A percentile compares a stretch with the other conserved stretches of the same genome.
These are phyloP conservation scores for Datnioides undecimradiatus DNA, from an alignment of 2,113 vertebrate species.

Conservation along the genomic window DNA sequence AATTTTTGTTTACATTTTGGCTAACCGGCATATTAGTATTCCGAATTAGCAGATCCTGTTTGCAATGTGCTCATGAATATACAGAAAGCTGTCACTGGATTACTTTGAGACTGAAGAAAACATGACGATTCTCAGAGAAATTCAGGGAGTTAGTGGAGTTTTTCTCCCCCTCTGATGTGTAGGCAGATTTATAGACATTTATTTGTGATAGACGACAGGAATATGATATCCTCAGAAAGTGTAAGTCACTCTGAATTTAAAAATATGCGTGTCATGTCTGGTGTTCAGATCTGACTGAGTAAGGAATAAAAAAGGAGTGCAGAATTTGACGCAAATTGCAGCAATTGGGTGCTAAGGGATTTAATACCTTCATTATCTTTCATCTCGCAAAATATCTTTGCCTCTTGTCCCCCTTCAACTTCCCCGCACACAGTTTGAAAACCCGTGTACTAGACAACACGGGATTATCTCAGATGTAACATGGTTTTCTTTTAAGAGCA, in stretches of 20 bases:
- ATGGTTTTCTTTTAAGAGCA: slow-evolving; percentile 8
- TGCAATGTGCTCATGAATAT: not conserved
- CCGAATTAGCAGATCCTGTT: too few species aligned
- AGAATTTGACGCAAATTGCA: not conserved
- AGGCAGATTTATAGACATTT: not conserved
- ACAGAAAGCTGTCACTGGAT: too few species aligned
- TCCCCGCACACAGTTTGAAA: slow-evolving; percentile 15
- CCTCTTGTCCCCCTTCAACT: not conserved
- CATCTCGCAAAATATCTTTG: slow-evolving; percentile 1
- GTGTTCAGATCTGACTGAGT: not conserved
- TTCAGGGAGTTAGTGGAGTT: not conserved
- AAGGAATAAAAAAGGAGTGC: not conserved
- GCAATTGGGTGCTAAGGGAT: not conserved
- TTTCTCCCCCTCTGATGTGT: not conserved
- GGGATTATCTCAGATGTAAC: not conserved
- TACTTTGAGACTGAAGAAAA: not conserved
- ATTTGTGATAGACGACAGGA: too few species aligned
- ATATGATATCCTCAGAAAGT: not conserved
- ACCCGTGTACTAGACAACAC: not conserved
- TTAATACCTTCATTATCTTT: slow-evolving; percentile 36
- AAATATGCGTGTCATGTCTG: not conserved
- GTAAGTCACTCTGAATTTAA: not conserved
- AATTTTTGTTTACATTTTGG: not conserved
- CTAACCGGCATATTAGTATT: not conserved
- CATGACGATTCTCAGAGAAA: not conserved